phyloP scores from a whole-genome alignment of 2,113 vertebrate genomes.

The Cnemophilus loriae region DNA sequence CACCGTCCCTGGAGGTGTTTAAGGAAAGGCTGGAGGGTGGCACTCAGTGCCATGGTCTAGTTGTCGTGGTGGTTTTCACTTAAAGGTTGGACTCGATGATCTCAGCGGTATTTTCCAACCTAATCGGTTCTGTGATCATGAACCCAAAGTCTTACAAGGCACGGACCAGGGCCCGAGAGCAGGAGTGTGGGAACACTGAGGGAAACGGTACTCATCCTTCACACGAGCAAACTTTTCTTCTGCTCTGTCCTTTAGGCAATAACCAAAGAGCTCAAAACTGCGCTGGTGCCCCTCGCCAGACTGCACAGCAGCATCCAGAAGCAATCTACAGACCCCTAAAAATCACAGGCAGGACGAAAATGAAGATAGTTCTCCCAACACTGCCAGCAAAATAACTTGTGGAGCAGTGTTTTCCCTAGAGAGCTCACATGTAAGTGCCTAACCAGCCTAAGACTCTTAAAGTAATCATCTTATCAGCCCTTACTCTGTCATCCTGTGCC shows the following conservation, averaged over 20 bases:
- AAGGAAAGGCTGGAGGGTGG: not conserved
- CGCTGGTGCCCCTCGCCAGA: fast-evolving
- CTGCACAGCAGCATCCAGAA: not conserved
- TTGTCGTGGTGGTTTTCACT: not conserved
- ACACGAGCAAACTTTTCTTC: fast-evolving
- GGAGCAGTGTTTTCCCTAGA: not conserved
- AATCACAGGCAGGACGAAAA: not conserved
- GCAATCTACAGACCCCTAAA: not conserved
- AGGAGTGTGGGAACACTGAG: not conserved
- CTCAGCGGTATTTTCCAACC: not conserved
- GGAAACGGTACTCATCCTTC: fast-evolving
- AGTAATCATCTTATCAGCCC: constrained; percentile 1
- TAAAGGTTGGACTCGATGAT: not conserved
- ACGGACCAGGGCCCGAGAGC: fast-evolving
- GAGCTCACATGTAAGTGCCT: not conserved
- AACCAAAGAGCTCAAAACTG: not conserved
- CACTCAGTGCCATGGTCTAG: not conserved
- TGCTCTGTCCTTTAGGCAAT: not conserved
- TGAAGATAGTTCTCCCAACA: not conserved
- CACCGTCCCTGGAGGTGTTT: not conserved
- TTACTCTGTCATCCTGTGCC: not conserved
- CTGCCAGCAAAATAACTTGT: not conserved
- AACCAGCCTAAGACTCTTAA: not conserved
- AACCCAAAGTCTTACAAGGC: not conserved
- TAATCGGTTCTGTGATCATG: not conserved